Evolutionary conservation across 2,888 invertebrate species (phyloP).

Genomic region (Hermaeophaga mercurialis): DNA sequence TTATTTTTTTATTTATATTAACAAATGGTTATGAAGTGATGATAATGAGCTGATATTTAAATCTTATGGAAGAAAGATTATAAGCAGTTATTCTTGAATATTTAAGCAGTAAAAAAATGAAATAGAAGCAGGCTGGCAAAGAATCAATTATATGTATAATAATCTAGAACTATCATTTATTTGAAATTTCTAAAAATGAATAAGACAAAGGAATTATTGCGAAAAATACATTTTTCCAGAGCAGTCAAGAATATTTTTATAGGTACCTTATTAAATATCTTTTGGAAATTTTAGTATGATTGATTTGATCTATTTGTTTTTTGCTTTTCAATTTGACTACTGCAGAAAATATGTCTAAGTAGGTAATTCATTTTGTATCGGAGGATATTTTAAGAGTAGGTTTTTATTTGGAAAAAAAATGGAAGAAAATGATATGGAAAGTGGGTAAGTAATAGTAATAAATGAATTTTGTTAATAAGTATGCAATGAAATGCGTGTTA

Average conservation of each 20-base stretch:
- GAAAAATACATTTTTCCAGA: not conserved
- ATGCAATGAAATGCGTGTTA: conserved; percentile 25
- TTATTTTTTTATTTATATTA: conserved; percentile 2
- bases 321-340: too few species aligned
- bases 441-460: not conserved
- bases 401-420: not conserved
- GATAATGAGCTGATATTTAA: conserved; percentile 6
- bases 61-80: not conserved
- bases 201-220: too few species aligned
- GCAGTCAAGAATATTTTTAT: not conserved
- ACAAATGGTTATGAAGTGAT: conserved; percentile 6
- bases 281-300: too few species aligned
- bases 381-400: not conserved
- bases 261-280: too few species aligned
- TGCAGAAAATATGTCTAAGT: too few species aligned
- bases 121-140: too few species aligned
- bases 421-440: not conserved
- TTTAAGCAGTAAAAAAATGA: not conserved
- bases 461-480: conserved; percentile 11
- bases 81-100: not conserved
- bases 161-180: too few species aligned
- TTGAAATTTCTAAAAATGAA: too few species aligned
- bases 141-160: too few species aligned
- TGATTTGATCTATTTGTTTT: too few species aligned
- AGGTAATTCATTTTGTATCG: too few species aligned